Conservation (phyloP, 1,140 invertebrate genomes). For the Holotrichia oblita region DNA sequence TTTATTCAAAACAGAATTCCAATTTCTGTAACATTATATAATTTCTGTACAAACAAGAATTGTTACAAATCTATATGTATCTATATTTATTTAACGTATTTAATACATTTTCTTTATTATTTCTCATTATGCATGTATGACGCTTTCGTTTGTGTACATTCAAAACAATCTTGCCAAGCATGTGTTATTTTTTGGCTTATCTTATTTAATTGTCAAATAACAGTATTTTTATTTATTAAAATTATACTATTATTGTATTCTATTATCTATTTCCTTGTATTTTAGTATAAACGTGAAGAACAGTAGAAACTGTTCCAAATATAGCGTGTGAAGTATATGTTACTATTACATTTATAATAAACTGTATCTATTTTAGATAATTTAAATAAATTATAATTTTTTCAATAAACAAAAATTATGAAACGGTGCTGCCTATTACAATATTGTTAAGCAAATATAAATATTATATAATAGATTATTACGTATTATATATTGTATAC, state of each 20-base stretch:
- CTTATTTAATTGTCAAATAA: neutral
- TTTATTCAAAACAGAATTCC: no score
- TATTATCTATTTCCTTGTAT: conserved; percentile 8
- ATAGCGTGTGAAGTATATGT: conserved; percentile 1
- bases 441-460: conserved; percentile 7
- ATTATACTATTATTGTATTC: neutral
- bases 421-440: conserved; percentile 9
- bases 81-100: neutral
- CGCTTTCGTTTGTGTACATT: neutral
- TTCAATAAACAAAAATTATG: neutral
- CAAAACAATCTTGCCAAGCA: conserved; percentile 28
- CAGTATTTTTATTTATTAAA: conserved; percentile 34
- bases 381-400: no score
- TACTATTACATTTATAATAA: neutral
- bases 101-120: neutral
- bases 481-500: neutral
- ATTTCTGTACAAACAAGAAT: no score
- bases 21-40: no score
- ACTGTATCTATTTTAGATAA: no score
- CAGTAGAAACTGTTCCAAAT: conserved; percentile 8
- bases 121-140: neutral
- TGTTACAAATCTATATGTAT: neutral
- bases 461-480: conserved; percentile 14
- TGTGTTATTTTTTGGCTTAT: neutral
- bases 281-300: neutral